Base-by-base conservation (phyloP, 2,888 invertebrate genomes). In the Zaprionus lineosus region DNA sequence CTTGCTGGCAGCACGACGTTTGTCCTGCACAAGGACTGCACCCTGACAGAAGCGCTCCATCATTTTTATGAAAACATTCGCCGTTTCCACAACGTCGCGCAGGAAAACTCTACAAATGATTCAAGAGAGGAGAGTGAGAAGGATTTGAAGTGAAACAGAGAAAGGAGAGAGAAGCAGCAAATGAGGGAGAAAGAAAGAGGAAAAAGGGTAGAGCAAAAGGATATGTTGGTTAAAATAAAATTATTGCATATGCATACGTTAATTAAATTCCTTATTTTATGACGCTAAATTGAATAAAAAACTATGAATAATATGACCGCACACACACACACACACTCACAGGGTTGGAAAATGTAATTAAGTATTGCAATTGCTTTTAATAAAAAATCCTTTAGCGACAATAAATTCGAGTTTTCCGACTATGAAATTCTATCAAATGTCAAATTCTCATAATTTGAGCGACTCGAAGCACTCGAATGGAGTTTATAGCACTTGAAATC, bases 21-120 rank as follows among this genome's bases (percentile, higher is more conserved):
- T 93, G 86, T 94, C 93, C 86, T 95, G 95, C 2, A 96, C 94
- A 7, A 97, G 91, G 26, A 95, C 90, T 2, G 92, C 91, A 58
- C 89, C 88, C 89, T 92, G 92, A 85, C 94, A 94, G 84, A 92
- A 94, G 78, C 91, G 91, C 84, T 98, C 96, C 86, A 98, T 91
- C 94, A 98, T 95, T 92, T 96, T 97, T 58, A 98, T 89, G 89
- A 97, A 98, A 59, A 97, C 91, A 89, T 98, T 97, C 31, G 94
- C 94, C 0, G 97, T 96, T 90, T 97, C 96, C 4, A 98, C 91
- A 50, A 98, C 91, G 91, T 98, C 98, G 69, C 94, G 93, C 67
- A 98, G 91, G 89, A 95, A 98, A 1, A 92, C 91, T 84, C 95
- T 96, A 87, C 51, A 89, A 90, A 43, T 56, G n/a, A n/a, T n/a